Evolutionary conservation across 2,113 vertebrate species (phyloP).

Genomic region (Parus major): DNA sequence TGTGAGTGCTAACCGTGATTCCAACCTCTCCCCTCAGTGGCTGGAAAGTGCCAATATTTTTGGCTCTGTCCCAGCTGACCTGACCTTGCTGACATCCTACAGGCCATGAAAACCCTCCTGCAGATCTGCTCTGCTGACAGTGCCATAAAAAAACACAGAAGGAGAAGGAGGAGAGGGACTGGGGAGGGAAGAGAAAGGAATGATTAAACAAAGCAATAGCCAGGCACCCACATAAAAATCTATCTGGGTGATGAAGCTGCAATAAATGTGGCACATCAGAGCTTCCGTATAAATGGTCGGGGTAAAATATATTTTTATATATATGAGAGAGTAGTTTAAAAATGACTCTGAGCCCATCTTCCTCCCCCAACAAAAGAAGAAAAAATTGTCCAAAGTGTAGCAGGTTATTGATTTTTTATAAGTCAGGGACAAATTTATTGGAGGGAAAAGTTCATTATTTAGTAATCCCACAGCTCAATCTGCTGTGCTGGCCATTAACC

Average conservation of each 20-base stretch:
- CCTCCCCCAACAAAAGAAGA: background rate
- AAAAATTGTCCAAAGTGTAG: background rate
- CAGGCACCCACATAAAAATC: conserved; percentile 50
- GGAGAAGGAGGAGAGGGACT: background rate
- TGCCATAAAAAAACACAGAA: background rate
- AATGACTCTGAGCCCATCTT: background rate
- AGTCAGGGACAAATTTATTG: conserved; percentile 60
- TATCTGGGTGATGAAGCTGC: conserved; percentile 48
- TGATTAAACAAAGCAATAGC: conserved; percentile 62
- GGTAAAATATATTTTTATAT: conserved; percentile 22
- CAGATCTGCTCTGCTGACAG: background rate
- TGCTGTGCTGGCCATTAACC: conserved; percentile 56
- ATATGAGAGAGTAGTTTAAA: conserved; percentile 23
- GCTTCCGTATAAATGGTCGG: background rate
- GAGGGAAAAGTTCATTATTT: conserved; percentile 66
- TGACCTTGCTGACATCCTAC: background rate
- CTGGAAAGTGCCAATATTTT: background rate
- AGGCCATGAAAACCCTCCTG: background rate
- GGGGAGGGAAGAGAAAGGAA: conserved; percentile 6
- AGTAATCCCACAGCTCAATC: conserved; percentile 59
- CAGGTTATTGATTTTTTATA: conserved; percentile 61
- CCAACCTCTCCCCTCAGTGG: background rate
- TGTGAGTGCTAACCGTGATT: background rate
- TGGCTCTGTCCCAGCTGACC: conserved; percentile 42
- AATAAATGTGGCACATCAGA: conserved; percentile 51